A percentile compares a stretch with the other conserved stretches of the same genome.
These are phyloP conservation scores for Poeciliopsis presidionis DNA, from an alignment of 2,797 vertebrate species.

Conservation along the genomic window DNA sequence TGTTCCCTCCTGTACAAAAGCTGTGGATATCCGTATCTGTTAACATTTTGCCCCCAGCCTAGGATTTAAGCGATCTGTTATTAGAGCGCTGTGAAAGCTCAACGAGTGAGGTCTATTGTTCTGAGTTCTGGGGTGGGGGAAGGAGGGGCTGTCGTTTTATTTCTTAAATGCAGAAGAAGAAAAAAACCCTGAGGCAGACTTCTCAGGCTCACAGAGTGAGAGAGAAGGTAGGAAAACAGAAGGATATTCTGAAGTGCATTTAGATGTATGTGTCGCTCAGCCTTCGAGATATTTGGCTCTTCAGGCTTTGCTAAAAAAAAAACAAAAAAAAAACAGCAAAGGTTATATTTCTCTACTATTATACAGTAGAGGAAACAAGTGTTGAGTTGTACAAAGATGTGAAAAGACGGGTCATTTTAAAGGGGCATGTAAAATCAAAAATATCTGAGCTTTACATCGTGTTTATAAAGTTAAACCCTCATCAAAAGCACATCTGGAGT, in stretches of 20 bases:
- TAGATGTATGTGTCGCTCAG: background rate
- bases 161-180: conserved; percentile 4
- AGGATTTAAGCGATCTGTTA: background rate
- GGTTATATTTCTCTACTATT: background rate
- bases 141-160: background rate
- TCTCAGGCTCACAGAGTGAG: background rate
- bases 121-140: background rate
- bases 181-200: background rate
- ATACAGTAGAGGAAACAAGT: background rate
- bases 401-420: background rate
- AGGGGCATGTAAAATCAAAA: no score
- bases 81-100: background rate
- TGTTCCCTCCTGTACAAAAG: conserved; percentile 38
- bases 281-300: background rate
- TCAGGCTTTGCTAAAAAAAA: background rate
- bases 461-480: no score
- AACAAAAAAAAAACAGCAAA: background rate
- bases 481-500: no score
- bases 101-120: conserved; percentile 7
- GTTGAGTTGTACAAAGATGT: background rate
- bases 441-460: no score
- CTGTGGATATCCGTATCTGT: conserved; percentile 34
- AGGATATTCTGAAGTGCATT: background rate
- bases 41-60: conserved; percentile 12
- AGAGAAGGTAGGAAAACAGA: background rate